A percentile compares a stretch with the other conserved stretches of the same genome.
phyloP scores from a whole-genome alignment of 2,888 invertebrate genomes.

The Lasiommata megera region DNA sequence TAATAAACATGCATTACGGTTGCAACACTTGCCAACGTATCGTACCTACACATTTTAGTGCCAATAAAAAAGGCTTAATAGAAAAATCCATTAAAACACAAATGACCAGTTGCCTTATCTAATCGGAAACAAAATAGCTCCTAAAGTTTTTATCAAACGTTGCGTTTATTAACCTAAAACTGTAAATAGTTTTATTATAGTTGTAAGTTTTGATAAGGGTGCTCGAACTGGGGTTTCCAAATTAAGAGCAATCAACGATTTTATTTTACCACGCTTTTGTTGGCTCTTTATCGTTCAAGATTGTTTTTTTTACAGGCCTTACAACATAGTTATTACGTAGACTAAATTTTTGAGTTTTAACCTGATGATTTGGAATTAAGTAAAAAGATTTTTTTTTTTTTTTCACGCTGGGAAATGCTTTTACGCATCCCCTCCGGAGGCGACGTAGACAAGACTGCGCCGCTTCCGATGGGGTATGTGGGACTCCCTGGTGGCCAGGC shows the following conservation, averaged over 20 bases:
- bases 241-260: slow-evolving; percentile 37
- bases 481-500: too few relatives aligned
- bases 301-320: too few relatives aligned
- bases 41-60: slow-evolving; percentile 5
- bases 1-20: background rate
- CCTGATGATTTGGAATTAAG: too few relatives aligned
- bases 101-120: slow-evolving; percentile 35
- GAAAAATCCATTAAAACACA: slow-evolving; percentile 10
- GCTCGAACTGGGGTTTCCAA: slow-evolving; percentile 36
- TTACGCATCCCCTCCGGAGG: too few relatives aligned
- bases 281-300: background rate
- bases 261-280: slow-evolving; percentile 27
- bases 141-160: slow-evolving; percentile 35
- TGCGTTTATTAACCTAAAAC: slow-evolving; percentile 42
- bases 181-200: slow-evolving; percentile 44
- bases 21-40: background rate
- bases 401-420: too few relatives aligned
- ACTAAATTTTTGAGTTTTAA: too few relatives aligned
- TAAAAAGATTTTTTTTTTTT: too few relatives aligned
- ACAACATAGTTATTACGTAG: too few relatives aligned
- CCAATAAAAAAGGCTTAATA: background rate
- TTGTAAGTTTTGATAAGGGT: slow-evolving; percentile 43
- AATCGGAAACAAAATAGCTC: slow-evolving; percentile 42
- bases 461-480: too few relatives aligned
- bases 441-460: too few relatives aligned